Evolutionary conservation across 35 echinoderm and acorn worm genomes (phyloP).

Genomic region (Diadema setosum): DNA sequence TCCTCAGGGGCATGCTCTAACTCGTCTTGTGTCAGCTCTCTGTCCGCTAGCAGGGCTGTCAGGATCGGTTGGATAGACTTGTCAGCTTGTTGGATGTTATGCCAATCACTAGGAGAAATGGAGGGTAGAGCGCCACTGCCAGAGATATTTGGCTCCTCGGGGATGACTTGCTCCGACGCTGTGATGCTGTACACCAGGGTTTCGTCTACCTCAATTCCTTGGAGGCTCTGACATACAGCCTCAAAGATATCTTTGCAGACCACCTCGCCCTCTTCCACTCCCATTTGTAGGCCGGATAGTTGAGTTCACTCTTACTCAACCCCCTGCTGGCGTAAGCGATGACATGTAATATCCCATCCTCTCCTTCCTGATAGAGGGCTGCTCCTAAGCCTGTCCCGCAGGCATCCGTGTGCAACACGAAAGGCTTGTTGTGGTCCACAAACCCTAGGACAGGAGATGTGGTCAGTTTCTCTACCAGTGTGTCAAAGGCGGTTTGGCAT

Average conservation of each 20-base stretch:
- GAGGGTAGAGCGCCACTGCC: background rate
- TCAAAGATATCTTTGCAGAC: background rate
- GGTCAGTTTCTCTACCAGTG: conserved; percentile 30
- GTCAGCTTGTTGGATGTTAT: background rate
- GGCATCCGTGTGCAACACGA: conserved; percentile 41
- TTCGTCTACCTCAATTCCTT: background rate
- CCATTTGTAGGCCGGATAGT: conserved; percentile 29
- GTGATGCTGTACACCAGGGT: background rate
- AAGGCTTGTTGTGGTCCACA: conserved; percentile 33
- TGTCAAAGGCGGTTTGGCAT: conserved; percentile 34
- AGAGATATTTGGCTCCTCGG: background rate
- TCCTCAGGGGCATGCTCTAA: background rate
- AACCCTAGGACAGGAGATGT: conserved; percentile 27
- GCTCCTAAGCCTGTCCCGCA: conserved; percentile 35
- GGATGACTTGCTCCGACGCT: background rate
- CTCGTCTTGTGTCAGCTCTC: background rate
- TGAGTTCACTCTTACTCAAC: conserved; percentile 28
- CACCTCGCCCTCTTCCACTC: background rate
- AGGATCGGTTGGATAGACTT: background rate
- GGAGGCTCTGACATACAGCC: background rate
- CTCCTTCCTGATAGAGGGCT: conserved; percentile 37
- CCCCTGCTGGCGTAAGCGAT: conserved; percentile 59
- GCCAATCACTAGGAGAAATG: background rate
- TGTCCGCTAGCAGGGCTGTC: background rate
- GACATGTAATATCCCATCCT: conserved; percentile 24